Percentiles rank a stretch among this genome's conserved stretches.
phyloP scores from a whole-genome alignment of 2,113 vertebrate species.

The Corythaeola cristata region DNA sequence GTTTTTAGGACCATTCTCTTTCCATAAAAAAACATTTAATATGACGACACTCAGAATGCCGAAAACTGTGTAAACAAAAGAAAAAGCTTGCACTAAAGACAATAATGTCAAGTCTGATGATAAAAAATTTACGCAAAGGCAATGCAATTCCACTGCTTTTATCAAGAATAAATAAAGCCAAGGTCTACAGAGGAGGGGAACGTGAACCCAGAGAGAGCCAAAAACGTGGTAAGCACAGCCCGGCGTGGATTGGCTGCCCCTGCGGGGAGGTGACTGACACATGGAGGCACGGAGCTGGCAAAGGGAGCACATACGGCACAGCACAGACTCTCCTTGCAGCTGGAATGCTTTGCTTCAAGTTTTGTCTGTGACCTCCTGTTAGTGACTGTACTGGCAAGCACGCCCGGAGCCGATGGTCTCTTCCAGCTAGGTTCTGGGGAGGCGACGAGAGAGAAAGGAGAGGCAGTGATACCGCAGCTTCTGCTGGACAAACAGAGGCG shows the following conservation, averaged over 20 bases:
- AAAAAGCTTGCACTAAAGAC: background rate
- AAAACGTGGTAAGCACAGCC: background rate
- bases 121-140: background rate
- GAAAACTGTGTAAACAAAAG: background rate
- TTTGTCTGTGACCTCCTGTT: background rate
- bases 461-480: background rate
- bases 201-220: background rate
- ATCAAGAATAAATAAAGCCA: constrained; percentile 66
- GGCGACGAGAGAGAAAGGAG: background rate
- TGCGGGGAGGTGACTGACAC: background rate
- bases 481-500: background rate
- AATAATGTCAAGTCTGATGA: background rate
- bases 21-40: background rate
- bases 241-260: background rate
- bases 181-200: constrained; percentile 27
- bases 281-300: background rate
- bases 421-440: background rate
- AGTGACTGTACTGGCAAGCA: background rate
- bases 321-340: background rate
- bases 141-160: constrained; percentile 27
- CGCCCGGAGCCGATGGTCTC: background rate
- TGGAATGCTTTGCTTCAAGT: background rate
- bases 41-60: background rate
- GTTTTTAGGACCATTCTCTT: background rate
- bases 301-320: background rate